These are phyloP conservation scores for Dyspetes luteomarginatus DNA, from an alignment of 2,888 invertebrate genomes.

Conservation along the genomic window DNA sequence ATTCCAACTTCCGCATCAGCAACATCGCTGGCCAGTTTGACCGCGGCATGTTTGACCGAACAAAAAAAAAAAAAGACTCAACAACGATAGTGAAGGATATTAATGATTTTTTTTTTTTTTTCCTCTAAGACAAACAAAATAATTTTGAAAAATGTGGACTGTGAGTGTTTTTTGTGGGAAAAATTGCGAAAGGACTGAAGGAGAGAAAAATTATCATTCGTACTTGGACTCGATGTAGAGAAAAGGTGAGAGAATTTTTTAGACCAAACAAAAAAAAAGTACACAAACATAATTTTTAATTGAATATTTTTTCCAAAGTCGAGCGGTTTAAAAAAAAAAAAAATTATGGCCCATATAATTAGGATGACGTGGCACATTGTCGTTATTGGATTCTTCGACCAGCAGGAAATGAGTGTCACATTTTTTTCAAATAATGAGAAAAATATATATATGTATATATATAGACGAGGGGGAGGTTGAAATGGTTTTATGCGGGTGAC, in stretches of 20 bases:
- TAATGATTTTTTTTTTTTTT: neutral
- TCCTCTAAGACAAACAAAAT: neutral
- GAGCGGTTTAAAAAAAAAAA: slow-evolving; percentile 44
- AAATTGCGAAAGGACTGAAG: neutral
- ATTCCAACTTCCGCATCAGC: slow-evolving; percentile 49
- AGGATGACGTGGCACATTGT: slow-evolving; percentile 62
- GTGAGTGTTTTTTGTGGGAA: slow-evolving; percentile 5
- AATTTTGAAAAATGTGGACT: slow-evolving; percentile 25
- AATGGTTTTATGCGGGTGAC: slow-evolving; percentile 39
- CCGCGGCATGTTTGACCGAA: slow-evolving; percentile 34
- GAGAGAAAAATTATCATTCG: slow-evolving; percentile 1
- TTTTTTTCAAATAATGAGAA: slow-evolving; percentile 24
- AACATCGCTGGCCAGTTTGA: slow-evolving; percentile 7
- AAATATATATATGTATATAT: neutral
- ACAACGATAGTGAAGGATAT: slow-evolving; percentile 4
- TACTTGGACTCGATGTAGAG: slow-evolving; percentile 36
- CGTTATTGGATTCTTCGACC: slow-evolving; percentile 14
- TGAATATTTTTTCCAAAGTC: no score
- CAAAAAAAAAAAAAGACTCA: neutral
- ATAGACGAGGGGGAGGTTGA: neutral
- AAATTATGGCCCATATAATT: slow-evolving; percentile 53
- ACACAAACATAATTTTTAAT: neutral
- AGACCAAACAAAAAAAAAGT: neutral
- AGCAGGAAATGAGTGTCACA: slow-evolving; percentile 67
- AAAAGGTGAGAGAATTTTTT: slow-evolving; percentile 48